phyloP scores from a whole-genome alignment of 2,888 invertebrate species.

The Spilosoma lubricipeda region DNA sequence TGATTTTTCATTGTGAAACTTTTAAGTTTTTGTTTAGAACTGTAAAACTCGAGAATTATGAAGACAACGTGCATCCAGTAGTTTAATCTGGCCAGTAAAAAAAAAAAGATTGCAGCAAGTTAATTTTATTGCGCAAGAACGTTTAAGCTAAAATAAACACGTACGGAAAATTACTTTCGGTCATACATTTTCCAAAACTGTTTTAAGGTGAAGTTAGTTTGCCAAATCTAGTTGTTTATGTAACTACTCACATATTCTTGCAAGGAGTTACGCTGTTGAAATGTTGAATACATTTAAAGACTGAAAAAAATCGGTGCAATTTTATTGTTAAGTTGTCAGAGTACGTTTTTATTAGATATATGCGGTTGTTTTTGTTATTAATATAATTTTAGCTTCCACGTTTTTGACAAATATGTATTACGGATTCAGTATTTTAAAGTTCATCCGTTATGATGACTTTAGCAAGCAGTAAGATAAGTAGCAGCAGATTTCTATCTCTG shows the following conservation, averaged over 20 bases:
- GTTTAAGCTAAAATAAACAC: constrained; percentile 75
- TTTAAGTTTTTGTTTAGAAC: constrained; percentile 59
- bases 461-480: background rate
- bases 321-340: background rate
- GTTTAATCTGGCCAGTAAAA: constrained; percentile 59
- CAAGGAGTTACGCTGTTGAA: constrained; percentile 31
- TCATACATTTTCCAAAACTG: constrained; percentile 68
- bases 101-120: constrained; percentile 67
- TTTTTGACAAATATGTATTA: background rate
- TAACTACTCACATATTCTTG: constrained; percentile 56
- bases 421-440: background rate
- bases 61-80: constrained; percentile 66
- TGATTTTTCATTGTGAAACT: constrained; percentile 61
- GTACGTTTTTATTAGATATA: background rate
- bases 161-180: constrained; percentile 72
- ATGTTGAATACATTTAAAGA: constrained; percentile 26
- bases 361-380: background rate
- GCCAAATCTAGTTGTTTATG: constrained; percentile 66
- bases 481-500: background rate
- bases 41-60: constrained; percentile 66
- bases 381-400: background rate
- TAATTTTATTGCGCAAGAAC: constrained; percentile 71
- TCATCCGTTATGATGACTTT: background rate
- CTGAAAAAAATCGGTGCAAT: constrained; percentile 23
- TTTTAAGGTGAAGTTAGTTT: constrained; percentile 73